These are phyloP conservation scores for Minunthozetes semirufus DNA, from an alignment of 2,888 invertebrate genomes.

Conservation along the genomic window DNA sequence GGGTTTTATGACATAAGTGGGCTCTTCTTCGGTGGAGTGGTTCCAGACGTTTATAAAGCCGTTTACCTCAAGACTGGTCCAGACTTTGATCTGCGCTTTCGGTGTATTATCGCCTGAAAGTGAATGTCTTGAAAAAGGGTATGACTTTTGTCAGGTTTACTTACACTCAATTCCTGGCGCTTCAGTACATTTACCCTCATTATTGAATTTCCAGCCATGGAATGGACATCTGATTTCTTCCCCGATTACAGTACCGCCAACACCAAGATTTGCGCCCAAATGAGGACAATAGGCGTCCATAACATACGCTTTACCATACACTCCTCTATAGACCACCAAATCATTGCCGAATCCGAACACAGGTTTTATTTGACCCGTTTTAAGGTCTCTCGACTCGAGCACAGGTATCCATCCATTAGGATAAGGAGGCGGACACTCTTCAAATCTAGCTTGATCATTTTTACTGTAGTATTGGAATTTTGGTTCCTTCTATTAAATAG, in stretches of 20 bases:
- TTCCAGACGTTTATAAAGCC: too few species aligned
- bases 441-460: too few species aligned
- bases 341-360: slow-evolving; percentile 59
- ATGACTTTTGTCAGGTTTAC: background rate
- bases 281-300: slow-evolving; percentile 85
- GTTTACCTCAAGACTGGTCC: too few species aligned
- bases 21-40: too few species aligned
- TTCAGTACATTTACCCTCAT: background rate
- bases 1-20: too few species aligned
- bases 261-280: slow-evolving; percentile 74
- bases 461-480: too few species aligned
- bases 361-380: slow-evolving; percentile 54
- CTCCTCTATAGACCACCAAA: slow-evolving; percentile 62
- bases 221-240: slow-evolving; percentile 48
- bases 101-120: background rate
- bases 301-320: slow-evolving; percentile 59
- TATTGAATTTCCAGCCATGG: background rate
- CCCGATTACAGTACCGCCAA: slow-evolving; percentile 59
- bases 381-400: slow-evolving; percentile 60
- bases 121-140: background rate
- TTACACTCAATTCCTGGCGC: background rate
- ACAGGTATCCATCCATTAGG: slow-evolving; percentile 85
- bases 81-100: too few species aligned
- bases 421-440: slow-evolving; percentile 66
- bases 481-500: too few species aligned